A percentile compares a stretch with the other conserved stretches of the same genome.
These are phyloP conservation scores for Campoletis sonorensis DNA, from an alignment of 1,140 invertebrate species.

Conservation along the genomic window DNA sequence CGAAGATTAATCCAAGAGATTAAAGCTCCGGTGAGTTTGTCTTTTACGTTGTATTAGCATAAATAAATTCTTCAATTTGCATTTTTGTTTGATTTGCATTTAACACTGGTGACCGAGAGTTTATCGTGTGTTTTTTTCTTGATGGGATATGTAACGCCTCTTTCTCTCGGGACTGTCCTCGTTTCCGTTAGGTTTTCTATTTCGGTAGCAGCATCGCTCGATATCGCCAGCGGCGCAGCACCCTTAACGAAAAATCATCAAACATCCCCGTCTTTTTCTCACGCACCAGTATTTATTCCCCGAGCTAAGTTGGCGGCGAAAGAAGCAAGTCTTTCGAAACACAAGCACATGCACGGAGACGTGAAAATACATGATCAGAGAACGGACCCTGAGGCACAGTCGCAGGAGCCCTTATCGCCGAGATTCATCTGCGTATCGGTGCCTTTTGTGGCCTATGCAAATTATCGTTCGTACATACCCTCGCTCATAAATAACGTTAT, in stretches of 20 bases:
- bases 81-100: slow-evolving; percentile 56
- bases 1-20: background rate
- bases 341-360: background rate
- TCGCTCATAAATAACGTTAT: slow-evolving; percentile 69
- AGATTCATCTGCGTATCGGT: slow-evolving; percentile 69
- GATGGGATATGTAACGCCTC: background rate
- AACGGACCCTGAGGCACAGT: slow-evolving; percentile 27
- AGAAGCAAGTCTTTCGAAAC: slow-evolving; percentile 36
- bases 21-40: background rate
- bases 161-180: background rate
- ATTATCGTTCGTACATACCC: slow-evolving; percentile 62
- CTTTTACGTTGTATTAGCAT: slow-evolving; percentile 21
- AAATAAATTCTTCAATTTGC: slow-evolving; percentile 20
- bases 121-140: background rate
- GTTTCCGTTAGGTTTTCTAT: slow-evolving; percentile 40
- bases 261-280: slow-evolving; percentile 20
- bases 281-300: slow-evolving; percentile 31
- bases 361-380: background rate
- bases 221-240: background rate
- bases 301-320: slow-evolving; percentile 28
- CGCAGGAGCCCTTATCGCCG: slow-evolving; percentile 60
- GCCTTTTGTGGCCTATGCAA: slow-evolving; percentile 72
- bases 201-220: slow-evolving; percentile 45
- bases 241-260: slow-evolving; percentile 34
- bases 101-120: slow-evolving; percentile 44